Evolutionary conservation across 2,888 invertebrate genomes (phyloP).

Genomic region (Andrena trimmerana): DNA sequence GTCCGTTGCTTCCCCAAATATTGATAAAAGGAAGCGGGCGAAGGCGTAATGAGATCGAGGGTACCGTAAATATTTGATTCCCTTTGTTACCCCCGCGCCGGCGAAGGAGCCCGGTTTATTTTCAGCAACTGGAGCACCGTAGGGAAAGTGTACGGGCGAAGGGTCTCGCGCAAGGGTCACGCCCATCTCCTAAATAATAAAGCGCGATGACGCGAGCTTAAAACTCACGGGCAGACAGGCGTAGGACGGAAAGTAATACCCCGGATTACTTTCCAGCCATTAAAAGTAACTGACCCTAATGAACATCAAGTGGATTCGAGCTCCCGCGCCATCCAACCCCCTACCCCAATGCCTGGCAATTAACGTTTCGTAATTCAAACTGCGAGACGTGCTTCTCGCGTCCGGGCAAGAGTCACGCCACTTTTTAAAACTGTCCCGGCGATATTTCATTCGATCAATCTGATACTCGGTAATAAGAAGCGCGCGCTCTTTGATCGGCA

Average conservation of each 20-base stretch:
- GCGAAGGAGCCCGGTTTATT: neutral
- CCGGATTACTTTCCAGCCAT: conserved; percentile 54
- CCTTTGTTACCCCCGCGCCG: neutral
- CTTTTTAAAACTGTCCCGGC: neutral
- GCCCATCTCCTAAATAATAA: conserved; percentile 23
- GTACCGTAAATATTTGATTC: conserved; percentile 2
- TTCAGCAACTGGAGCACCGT: neutral
- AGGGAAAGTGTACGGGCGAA: neutral
- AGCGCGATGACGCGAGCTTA: conserved; percentile 38
- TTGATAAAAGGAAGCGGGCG: neutral
- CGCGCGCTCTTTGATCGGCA: neutral
- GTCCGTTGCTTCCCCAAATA: neutral
- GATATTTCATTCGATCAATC: neutral
- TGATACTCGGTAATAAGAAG: neutral
- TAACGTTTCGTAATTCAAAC: conserved; percentile 51
- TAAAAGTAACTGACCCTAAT: conserved; percentile 67
- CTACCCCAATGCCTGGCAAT: conserved; percentile 24
- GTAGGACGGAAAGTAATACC: conserved; percentile 43
- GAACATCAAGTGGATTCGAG: conserved; percentile 57
- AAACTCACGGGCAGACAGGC: conserved; percentile 13
- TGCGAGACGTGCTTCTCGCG: neutral
- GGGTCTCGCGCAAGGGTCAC: neutral
- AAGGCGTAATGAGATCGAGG: neutral
- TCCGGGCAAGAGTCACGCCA: neutral
- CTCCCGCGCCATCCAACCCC: conserved; percentile 3